A percentile compares a stretch with the other conserved stretches of the same genome.
These are phyloP conservation scores for Glaucopsyche alexis DNA, from an alignment of 2,888 invertebrate species.

Conservation along the genomic window DNA sequence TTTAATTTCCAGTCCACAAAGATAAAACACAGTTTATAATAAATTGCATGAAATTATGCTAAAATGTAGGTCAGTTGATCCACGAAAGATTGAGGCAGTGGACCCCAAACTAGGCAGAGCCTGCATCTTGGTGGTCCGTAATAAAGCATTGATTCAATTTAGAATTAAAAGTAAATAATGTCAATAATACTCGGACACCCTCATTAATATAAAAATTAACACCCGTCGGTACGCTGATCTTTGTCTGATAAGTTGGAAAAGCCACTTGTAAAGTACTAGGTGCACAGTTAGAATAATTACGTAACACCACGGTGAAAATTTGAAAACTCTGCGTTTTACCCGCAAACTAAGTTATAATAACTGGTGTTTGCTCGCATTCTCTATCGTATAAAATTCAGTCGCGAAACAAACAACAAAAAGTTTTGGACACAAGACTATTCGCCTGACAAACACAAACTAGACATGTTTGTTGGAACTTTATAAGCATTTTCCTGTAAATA, in stretches of 20 bases:
- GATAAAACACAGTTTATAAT: too few species aligned
- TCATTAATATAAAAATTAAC: too few species aligned
- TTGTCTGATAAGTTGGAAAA: too few species aligned
- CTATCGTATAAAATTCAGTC: slow-evolving; percentile 17
- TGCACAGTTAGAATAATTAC: neutral
- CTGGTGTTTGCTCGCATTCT: slow-evolving; percentile 22
- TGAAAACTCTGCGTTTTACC: neutral
- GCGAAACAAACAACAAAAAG: slow-evolving; percentile 4
- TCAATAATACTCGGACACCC: neutral
- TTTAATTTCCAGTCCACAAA: too few species aligned
- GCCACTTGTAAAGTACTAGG: neutral
- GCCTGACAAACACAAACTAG: slow-evolving; percentile 14
- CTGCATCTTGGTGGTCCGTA: too few species aligned
- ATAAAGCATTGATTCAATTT: neutral
- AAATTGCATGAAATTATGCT: too few species aligned
- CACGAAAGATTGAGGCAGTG: too few species aligned
- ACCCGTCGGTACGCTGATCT: too few species aligned
- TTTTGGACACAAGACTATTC: slow-evolving; percentile 23
- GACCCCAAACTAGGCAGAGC: too few species aligned
- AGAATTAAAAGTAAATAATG: neutral
- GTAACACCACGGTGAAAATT: slow-evolving; percentile 4
- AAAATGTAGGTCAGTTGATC: too few species aligned
- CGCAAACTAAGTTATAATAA: slow-evolving; percentile 14
- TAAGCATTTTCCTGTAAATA: slow-evolving; percentile 6
- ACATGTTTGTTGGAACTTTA: slow-evolving; percentile 13